Percentiles rank a stretch among this genome's conserved stretches.
Evolutionary conservation across 2,797 vertebrate genomes (phyloP).

Genomic region (Odontamblyopus rebecca): DNA sequence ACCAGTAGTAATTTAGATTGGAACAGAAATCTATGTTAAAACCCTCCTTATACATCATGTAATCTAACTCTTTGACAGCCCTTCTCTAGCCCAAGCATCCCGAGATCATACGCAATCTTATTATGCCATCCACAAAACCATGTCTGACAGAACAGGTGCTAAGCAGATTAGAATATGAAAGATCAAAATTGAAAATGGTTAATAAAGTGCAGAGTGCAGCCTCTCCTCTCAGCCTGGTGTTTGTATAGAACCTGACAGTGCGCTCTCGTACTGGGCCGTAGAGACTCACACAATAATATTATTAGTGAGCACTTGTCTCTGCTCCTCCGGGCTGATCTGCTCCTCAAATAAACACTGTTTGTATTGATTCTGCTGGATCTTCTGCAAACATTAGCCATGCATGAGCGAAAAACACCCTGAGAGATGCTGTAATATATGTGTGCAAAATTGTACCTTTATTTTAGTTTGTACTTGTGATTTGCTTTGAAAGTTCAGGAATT

Average conservation of each 20-base stretch:
- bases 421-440: not conserved
- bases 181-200: conserved; percentile 51
- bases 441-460: not conserved
- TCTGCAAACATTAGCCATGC: conserved; percentile 13
- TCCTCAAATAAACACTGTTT: conserved; percentile 38
- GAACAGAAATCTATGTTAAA: not conserved
- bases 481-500: not conserved
- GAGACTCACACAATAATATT: conserved; percentile 35
- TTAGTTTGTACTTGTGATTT: not conserved
- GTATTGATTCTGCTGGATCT: conserved; percentile 29
- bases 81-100: conserved; percentile 27
- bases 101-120: conserved; percentile 28
- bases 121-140: conserved; percentile 34
- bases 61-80: conserved; percentile 21
- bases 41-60: not conserved
- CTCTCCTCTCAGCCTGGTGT: conserved; percentile 14
- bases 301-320: conserved; percentile 25
- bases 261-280: conserved; percentile 8
- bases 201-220: conserved; percentile 40
- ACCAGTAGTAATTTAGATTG: not conserved
- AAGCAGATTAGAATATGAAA: conserved; percentile 40
- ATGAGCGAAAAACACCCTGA: conserved; percentile 15
- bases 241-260: conserved; percentile 36
- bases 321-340: conserved; percentile 14
- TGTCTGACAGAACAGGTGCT: conserved; percentile 30